These are phyloP conservation scores for Zygaena filipendulae DNA, from an alignment of 2,888 invertebrate genomes.

Conservation along the genomic window DNA sequence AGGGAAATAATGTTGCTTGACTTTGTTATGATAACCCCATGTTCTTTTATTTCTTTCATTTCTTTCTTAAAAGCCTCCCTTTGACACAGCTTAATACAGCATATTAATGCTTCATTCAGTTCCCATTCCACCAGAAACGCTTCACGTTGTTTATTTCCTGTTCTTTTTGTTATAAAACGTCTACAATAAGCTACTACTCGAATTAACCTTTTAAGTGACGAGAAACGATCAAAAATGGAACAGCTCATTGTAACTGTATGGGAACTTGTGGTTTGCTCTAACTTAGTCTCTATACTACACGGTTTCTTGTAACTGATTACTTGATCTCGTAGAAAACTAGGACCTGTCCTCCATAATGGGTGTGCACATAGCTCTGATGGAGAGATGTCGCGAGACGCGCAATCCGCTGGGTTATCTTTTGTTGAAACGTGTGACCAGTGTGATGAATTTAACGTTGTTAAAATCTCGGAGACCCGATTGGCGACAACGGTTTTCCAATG, in stretches of 20 bases:
- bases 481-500: constrained; percentile 19
- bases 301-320: constrained; percentile 3
- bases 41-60: not conserved
- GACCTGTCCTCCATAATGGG: constrained; percentile 4
- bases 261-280: not conserved
- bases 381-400: constrained; percentile 16
- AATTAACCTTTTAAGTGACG: constrained; percentile 2
- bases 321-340: not conserved
- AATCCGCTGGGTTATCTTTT: constrained; percentile 19
- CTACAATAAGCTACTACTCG: constrained; percentile 11
- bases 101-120: constrained; percentile 4
- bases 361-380: constrained; percentile 1
- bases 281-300: too few species aligned
- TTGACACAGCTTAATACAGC: constrained; percentile 2
- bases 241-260: too few species aligned
- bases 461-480: constrained; percentile 19
- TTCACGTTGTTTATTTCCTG: constrained; percentile 1
- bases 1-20: constrained; percentile 2
- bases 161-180: constrained; percentile 6
- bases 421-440: constrained; percentile 19
- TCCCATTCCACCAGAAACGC: not conserved
- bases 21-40: too few species aligned
- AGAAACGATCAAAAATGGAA: constrained; percentile 2
- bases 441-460: constrained; percentile 8
- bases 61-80: constrained; percentile 2